phyloP scores from a whole-genome alignment of 2,113 vertebrate species.

The Halichoerus grypus region DNA sequence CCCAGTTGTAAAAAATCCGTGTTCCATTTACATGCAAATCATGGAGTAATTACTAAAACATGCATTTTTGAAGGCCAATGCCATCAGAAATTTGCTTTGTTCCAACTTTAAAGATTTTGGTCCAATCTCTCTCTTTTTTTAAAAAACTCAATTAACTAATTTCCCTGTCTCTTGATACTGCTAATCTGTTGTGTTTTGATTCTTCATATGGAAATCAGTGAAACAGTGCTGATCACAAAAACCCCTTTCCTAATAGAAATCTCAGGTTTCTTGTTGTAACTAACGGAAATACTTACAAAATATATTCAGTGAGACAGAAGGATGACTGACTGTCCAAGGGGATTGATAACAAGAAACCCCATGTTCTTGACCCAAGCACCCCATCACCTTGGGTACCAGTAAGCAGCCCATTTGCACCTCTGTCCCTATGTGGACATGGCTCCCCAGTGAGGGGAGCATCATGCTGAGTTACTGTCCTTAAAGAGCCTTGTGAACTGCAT shows the following conservation, averaged over 20 bases:
- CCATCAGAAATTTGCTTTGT: background rate
- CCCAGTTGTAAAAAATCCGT: background rate
- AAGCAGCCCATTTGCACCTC: rapidly evolving
- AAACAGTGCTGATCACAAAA: background rate
- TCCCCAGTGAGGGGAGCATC: rapidly evolving
- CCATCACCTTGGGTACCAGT: background rate
- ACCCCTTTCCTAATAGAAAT: background rate
- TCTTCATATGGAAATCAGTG: background rate
- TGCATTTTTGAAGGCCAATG: background rate
- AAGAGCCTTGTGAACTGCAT: background rate
- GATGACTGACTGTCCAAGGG: background rate
- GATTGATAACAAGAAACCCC: background rate
- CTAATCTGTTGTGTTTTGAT: background rate
- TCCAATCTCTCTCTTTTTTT: background rate
- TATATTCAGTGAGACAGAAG: background rate
- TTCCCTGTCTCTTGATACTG: background rate
- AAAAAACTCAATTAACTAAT: background rate
- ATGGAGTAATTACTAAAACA: background rate
- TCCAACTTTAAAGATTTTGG: conserved; percentile 9
- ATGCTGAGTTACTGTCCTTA: background rate
- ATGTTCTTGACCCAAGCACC: background rate
- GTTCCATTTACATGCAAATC: background rate
- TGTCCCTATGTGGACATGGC: background rate
- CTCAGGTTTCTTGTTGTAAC: background rate
- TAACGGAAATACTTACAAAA: background rate